A percentile compares a stretch with the other conserved stretches of the same genome.
Conservation (phyloP, 2,113 vertebrate genomes). For the Bubo bubo region DNA sequence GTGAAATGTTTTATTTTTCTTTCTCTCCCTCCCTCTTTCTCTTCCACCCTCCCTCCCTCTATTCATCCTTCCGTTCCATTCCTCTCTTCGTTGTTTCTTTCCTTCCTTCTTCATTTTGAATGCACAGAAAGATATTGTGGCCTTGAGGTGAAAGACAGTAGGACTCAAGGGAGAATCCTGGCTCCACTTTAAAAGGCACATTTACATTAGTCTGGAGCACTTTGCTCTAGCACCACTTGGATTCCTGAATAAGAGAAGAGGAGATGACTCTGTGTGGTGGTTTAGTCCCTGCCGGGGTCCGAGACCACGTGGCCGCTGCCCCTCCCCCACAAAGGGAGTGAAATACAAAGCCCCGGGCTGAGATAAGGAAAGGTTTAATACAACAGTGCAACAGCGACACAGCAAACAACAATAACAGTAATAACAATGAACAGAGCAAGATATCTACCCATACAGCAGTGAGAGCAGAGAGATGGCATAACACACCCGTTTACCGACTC, state of each 20-base stretch:
- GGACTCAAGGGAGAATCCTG: background rate
- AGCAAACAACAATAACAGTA: too few relatives aligned
- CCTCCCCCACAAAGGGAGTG: too few relatives aligned
- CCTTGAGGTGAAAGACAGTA: background rate
- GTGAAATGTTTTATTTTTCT: background rate
- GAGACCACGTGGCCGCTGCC: too few relatives aligned
- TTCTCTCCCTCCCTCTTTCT: background rate
- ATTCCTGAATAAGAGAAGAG: background rate
- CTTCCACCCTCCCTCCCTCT: background rate
- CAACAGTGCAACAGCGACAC: too few relatives aligned
- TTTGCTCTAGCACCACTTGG: background rate
- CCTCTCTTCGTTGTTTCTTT: too few relatives aligned
- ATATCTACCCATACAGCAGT: too few relatives aligned
- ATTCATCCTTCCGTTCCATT: background rate
- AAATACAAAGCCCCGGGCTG: too few relatives aligned
- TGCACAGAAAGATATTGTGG: background rate
- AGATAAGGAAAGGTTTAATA: too few relatives aligned
- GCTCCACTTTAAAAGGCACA: background rate
- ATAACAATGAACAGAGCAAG: too few relatives aligned
- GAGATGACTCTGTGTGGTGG: background rate
- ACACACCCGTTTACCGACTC: too few relatives aligned
- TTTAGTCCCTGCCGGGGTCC: too few relatives aligned
- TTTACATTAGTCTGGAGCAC: background rate
- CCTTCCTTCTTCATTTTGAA: background rate
- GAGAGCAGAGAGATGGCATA: too few relatives aligned